These are phyloP conservation scores for Gavia stellata DNA, from an alignment of 2,113 vertebrate genomes.

Conservation along the genomic window DNA sequence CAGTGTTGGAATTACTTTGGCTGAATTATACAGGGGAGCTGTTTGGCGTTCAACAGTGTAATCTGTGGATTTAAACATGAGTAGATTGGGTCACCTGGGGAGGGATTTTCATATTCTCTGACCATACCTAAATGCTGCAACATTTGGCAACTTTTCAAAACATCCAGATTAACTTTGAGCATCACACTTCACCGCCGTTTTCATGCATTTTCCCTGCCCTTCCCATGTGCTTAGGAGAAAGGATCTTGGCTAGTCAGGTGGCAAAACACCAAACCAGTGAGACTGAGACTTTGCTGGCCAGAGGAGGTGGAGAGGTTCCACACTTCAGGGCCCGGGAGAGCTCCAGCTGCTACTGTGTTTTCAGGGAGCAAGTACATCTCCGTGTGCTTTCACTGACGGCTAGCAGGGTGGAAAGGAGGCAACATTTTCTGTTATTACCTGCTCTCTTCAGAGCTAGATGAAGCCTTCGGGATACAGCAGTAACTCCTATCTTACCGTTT, in stretches of 20 bases:
- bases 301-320: too few species aligned
- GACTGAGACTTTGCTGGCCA: fast-evolving
- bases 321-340: neutral
- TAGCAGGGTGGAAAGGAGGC: neutral
- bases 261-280: neutral
- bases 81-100: too few species aligned
- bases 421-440: too few species aligned
- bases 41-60: neutral
- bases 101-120: neutral
- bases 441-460: neutral
- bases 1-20: neutral
- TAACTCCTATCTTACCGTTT: fast-evolving
- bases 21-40: neutral
- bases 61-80: neutral
- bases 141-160: neutral
- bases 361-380: neutral
- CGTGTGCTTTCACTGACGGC: fast-evolving
- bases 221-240: neutral
- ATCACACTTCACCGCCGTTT: neutral
- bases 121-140: neutral
- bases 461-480: neutral
- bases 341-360: neutral
- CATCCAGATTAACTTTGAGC: neutral
- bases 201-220: neutral
- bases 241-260: too few species aligned